Evolutionary conservation across 1,140 invertebrate species (phyloP).

Genomic region (Magallana ariakensis): DNA sequence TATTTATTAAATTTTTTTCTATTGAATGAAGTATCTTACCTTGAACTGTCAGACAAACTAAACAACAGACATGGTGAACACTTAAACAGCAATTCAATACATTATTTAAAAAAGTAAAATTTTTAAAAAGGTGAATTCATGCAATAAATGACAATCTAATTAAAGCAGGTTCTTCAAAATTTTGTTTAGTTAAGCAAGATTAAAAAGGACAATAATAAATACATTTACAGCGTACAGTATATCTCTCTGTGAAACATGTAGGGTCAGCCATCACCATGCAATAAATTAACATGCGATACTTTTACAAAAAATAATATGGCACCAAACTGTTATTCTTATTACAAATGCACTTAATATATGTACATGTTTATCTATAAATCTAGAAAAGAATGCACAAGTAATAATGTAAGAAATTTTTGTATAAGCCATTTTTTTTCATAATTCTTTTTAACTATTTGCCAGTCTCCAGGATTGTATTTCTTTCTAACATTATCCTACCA

Average conservation of each 20-base stretch:
- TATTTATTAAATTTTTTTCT: background rate
- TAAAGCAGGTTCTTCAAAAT: background rate
- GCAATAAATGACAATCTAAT: slow-evolving; percentile 19
- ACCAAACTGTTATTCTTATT: background rate
- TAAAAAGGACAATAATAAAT: background rate
- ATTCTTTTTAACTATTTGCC: too few relatives aligned
- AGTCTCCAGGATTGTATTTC: background rate
- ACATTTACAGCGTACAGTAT: background rate
- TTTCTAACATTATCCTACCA: background rate
- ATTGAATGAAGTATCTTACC: background rate
- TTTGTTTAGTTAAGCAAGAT: background rate
- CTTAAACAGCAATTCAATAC: slow-evolving; percentile 28
- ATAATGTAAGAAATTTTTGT: too few relatives aligned
- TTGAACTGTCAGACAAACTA: slow-evolving; percentile 25
- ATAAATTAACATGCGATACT: background rate
- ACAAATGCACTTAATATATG: too few relatives aligned
- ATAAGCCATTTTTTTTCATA: too few relatives aligned
- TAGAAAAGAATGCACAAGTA: too few relatives aligned
- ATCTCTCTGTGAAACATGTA: background rate
- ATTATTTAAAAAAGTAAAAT: background rate
- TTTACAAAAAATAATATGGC: background rate
- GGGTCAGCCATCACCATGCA: slow-evolving; percentile 9
- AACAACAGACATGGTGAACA: slow-evolving; percentile 14
- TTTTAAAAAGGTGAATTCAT: background rate
- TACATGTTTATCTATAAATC: too few relatives aligned